These are phyloP conservation scores for Natator depressus DNA, from an alignment of 2,113 vertebrate species.

Conservation along the genomic window DNA sequence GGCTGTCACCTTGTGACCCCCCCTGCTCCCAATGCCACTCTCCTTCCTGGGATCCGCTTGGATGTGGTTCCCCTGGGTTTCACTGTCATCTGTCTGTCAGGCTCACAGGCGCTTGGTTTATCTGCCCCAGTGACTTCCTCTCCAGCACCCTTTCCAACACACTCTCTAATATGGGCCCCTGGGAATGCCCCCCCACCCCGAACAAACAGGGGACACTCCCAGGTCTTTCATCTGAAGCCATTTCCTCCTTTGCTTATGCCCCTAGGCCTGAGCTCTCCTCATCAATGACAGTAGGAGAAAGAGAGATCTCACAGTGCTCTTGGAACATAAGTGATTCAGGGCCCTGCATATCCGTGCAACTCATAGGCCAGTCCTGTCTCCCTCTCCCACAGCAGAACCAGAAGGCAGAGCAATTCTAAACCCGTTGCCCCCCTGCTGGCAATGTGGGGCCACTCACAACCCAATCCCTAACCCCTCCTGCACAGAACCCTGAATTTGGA, in stretches of 20 bases:
- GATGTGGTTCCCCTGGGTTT: background rate
- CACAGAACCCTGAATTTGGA: rapidly evolving
- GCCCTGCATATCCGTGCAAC: background rate
- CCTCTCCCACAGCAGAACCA: background rate
- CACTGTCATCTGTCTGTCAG: background rate
- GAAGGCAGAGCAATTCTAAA: background rate
- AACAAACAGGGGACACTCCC: background rate
- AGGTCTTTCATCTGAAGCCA: background rate
- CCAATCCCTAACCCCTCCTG: background rate
- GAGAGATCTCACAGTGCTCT: background rate
- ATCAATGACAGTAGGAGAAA: background rate
- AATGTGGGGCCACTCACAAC: background rate
- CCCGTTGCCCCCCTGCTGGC: background rate
- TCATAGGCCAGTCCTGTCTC: background rate
- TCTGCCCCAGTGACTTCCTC: background rate
- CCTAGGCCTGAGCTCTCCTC: background rate
- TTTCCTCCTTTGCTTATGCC: background rate
- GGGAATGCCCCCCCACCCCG: no score
- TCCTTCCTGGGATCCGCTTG: background rate
- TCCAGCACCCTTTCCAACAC: background rate
- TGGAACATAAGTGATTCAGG: background rate
- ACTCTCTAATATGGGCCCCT: background rate
- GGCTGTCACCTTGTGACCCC: background rate
- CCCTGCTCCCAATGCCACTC: background rate
- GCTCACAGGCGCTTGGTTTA: background rate